These are phyloP conservation scores for Eristalis arbustorum DNA, from an alignment of 2,888 invertebrate species.

Conservation along the genomic window DNA sequence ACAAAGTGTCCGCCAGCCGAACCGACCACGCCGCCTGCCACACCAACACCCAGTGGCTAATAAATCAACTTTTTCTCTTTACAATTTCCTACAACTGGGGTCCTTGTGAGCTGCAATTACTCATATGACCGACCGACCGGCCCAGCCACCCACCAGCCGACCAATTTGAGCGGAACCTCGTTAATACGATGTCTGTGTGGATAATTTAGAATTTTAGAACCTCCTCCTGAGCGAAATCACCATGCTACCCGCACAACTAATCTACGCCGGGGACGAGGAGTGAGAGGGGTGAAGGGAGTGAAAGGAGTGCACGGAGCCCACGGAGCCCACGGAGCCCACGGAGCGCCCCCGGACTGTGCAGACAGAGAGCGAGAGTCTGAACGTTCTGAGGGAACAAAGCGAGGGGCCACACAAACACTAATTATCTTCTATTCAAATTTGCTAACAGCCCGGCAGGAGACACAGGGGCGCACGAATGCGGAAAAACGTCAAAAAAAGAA, in stretches of 20 bases:
- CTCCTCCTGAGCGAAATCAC: background rate
- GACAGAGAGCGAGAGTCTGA: no score
- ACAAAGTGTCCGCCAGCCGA: background rate
- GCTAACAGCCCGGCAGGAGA: slow-evolving; percentile 15
- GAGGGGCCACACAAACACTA: slow-evolving; percentile 62
- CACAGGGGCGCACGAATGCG: background rate
- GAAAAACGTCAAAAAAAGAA: background rate
- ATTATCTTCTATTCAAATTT: slow-evolving; percentile 69
- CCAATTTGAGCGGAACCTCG: slow-evolving; percentile 56
- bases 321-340: background rate
- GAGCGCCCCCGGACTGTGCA: background rate
- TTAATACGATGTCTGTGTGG: slow-evolving; percentile 68
- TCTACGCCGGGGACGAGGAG: background rate
- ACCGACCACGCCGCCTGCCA: background rate
- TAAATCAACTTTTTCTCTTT: slow-evolving; percentile 56
- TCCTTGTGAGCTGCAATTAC: slow-evolving; percentile 39
- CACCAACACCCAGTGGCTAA: slow-evolving; percentile 14
- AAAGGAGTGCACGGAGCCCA: background rate
- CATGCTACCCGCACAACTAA: slow-evolving; percentile 6
- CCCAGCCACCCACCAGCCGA: background rate
- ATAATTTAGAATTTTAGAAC: slow-evolving; percentile 67
- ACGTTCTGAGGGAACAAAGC: slow-evolving; percentile 26
- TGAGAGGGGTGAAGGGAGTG: no score
- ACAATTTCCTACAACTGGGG: slow-evolving; percentile 22
- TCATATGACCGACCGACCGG: slow-evolving; percentile 18